Percentiles rank a stretch among this genome's conserved stretches.
Evolutionary conservation across 53 echinoderm and acorn worm genomes (phyloP).

Genomic region (Patiria pectinifera): DNA sequence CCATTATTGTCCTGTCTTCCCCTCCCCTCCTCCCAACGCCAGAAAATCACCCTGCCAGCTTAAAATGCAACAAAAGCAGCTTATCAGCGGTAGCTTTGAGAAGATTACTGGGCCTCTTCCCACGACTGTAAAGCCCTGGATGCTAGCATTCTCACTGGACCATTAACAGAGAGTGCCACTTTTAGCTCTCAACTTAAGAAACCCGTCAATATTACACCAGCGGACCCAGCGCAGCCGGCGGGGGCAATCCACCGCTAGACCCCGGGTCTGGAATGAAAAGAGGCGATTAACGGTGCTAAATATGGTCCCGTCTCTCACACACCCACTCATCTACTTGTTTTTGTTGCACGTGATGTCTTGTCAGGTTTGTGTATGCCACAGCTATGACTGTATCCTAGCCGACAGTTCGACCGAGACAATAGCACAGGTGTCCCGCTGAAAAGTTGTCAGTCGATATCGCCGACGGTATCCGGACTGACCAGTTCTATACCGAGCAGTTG

Average conservation of each 20-base stretch:
- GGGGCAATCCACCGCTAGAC: not conserved
- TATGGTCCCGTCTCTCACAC: not conserved
- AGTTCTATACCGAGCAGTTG: not conserved
- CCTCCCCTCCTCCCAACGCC: not conserved
- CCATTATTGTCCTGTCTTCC: slow-evolving; percentile 9
- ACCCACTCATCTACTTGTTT: slow-evolving; percentile 10
- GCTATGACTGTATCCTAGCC: slow-evolving; percentile 13
- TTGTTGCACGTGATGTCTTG: not conserved
- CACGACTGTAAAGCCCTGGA: slow-evolving; percentile 39
- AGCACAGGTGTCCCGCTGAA: slow-evolving; percentile 40
- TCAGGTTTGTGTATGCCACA: not conserved
- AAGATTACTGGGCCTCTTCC: slow-evolving; percentile 41
- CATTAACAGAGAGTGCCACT: slow-evolving; percentile 24
- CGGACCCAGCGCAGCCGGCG: not conserved
- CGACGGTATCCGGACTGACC: not conserved
- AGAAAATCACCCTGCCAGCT: slow-evolving; percentile 16
- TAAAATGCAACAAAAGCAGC: slow-evolving; percentile 50
- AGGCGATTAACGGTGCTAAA: slow-evolving; percentile 47
- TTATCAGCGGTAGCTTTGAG: slow-evolving; percentile 55
- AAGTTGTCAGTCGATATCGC: slow-evolving; percentile 28
- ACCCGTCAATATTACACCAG: slow-evolving; percentile 41
- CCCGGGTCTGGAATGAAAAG: slow-evolving; percentile 1
- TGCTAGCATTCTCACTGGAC: slow-evolving; percentile 21
- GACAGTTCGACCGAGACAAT: slow-evolving; percentile 16
- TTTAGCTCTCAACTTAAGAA: slow-evolving; percentile 9